phyloP scores from a whole-genome alignment of 2,888 invertebrate genomes.

The Erpobdella octoculata region DNA sequence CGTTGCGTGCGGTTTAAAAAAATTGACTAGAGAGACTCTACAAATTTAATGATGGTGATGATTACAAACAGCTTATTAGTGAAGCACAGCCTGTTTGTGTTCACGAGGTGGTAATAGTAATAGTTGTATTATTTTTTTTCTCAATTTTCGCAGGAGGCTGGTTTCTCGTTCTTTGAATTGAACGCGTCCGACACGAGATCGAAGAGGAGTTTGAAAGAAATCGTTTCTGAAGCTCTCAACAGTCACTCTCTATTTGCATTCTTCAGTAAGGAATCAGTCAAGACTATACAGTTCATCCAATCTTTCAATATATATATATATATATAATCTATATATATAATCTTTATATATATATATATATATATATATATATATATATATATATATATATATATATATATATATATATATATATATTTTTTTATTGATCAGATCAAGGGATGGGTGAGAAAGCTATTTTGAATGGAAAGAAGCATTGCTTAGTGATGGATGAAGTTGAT shows the following conservation, averaged over 20 bases:
- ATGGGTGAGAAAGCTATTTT: neutral
- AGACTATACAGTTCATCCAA: no score
- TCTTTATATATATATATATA: no score
- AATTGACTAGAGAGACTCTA: neutral
- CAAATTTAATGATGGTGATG: neutral
- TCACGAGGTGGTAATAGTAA: no score
- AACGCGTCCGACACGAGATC: conserved; percentile 95
- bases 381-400: neutral
- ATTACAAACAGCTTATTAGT: neutral
- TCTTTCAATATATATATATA: no score
- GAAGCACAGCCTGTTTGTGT: neutral
- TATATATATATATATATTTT: neutral
- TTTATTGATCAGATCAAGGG: neutral
- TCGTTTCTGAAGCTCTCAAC: conserved; percentile 71
- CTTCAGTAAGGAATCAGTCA: conserved; percentile 40
- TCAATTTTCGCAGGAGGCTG: conserved; percentile 62
- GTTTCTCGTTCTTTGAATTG: conserved; percentile 82
- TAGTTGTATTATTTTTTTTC: no score
- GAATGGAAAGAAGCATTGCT: conserved; percentile 64
- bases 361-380: neutral
- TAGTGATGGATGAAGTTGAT: conserved; percentile 99
- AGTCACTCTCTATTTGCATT: conserved; percentile 55
- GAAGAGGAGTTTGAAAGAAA: conserved; percentile 74
- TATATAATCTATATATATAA: no score
- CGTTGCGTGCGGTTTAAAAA: neutral